Base-by-base conservation (phyloP, 2,888 invertebrate genomes). In the Amphiduros pacificus region DNA sequence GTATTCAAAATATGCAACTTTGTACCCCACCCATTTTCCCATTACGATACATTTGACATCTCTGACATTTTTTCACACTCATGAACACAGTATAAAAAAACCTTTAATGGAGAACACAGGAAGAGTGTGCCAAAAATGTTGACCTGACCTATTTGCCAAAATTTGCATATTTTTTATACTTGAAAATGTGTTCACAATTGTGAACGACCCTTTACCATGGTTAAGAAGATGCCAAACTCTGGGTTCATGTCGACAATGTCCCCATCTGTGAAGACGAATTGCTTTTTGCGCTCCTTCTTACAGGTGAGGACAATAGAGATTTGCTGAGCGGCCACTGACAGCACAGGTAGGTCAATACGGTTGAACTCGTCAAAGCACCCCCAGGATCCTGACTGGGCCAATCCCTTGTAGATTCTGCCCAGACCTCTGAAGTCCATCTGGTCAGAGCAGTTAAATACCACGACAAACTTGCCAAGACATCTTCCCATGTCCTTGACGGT, bases 181-280 rank as follows among this genome's bases (percentile, higher is more conserved):
- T n/a, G n/a, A n/a, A n/a, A n/a, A n/a, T n/a, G n/a, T n/a, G n/a
- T n/a, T n/a, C n/a, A n/a, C n/a, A n/a, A n/a, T n/a, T n/a, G n/a
- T n/a, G n/a, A n/a, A n/a, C n/a, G n/a, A 9, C 36, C 36, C 20
- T 50, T 32, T 82, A 93, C 94, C 96, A 97, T 96, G 36, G 97
- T 97, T 66, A 97, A 91, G 79, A 97, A 97, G 74, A 97, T 94
- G 40, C 97, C 97, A 84, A 96, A 94, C 82, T 97, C 96, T 0
- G 91, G 90, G 82, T 94, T 95, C 90, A 97, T 89, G 63, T 92
- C 91, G 4, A 96, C 91, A 57, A 87, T 85, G 79, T 97, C 96
- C 0, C 97, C 97, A 77, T 97, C 97, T 0, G 95, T 96, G 81
- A 97, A 97, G 27, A 92, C 84, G 78, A 97, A 97, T 22, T 87